phyloP scores from a whole-genome alignment of 2,888 invertebrate genomes.

The Subacronicta megacephala region DNA sequence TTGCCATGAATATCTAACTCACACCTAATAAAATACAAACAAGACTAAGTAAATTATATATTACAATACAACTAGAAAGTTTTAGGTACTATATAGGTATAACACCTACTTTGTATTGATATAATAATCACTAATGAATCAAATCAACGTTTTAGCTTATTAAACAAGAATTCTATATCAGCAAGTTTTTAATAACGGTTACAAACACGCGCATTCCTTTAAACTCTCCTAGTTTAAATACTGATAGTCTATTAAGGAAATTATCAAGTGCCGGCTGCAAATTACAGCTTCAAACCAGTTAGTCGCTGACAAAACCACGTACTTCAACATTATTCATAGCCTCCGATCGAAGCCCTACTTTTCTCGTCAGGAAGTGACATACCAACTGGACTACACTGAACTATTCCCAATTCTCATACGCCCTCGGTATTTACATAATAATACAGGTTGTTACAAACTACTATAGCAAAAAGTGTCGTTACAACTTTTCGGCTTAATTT shows the following conservation, averaged over 20 bases:
- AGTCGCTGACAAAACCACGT: constrained; percentile 54
- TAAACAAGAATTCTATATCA: constrained; percentile 23
- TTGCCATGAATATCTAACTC: too few species aligned
- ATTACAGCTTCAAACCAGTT: constrained; percentile 52
- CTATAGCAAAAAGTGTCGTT: too few species aligned
- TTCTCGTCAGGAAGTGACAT: constrained; percentile 62
- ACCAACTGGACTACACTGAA: constrained; percentile 48
- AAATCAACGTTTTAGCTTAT: constrained; percentile 12
- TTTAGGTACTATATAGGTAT: too few species aligned
- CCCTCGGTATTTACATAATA: constrained; percentile 56
- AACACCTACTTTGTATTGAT: too few species aligned
- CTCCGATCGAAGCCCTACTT: constrained; percentile 59
- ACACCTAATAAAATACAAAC: too few species aligned
- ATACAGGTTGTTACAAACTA: neutral
- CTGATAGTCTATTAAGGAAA: constrained; percentile 48
- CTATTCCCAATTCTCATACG: constrained; percentile 65
- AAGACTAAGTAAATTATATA: too few species aligned
- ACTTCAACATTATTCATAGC: constrained; percentile 62
- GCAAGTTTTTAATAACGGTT: constrained; percentile 33
- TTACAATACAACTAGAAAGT: too few species aligned
- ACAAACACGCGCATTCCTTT: constrained; percentile 42
- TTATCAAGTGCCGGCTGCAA: constrained; percentile 47
- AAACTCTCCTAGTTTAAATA: constrained; percentile 51
- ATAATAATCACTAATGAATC: too few species aligned
- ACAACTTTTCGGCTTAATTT: too few species aligned